Percentiles rank a stretch among this genome's conserved stretches.
Evolutionary conservation across 2,113 vertebrate genomes (phyloP).

Genomic region (Siniperca chuatsi): DNA sequence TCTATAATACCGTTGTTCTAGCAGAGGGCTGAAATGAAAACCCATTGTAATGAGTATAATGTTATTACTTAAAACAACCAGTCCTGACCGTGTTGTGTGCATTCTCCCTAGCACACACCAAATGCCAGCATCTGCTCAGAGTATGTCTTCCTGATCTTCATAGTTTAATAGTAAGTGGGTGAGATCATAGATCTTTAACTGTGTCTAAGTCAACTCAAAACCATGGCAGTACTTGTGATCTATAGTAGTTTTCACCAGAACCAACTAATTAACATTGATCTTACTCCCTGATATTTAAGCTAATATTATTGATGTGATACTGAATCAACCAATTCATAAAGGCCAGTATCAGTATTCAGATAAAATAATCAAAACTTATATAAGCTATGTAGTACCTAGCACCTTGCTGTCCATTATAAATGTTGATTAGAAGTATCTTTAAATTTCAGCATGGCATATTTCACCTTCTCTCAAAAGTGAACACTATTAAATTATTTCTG

Average conservation of each 20-base stretch:
- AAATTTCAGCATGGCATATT: neutral
- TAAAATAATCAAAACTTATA: neutral
- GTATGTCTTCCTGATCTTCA: neutral
- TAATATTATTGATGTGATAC: neutral
- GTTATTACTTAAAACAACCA: neutral
- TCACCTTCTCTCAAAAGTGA: neutral
- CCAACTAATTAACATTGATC: neutral
- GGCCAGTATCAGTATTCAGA: neutral
- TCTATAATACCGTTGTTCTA: neutral
- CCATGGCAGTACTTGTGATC: neutral
- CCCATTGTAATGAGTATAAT: neutral
- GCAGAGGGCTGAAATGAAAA: neutral
- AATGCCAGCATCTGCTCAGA: neutral
- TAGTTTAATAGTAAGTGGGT: neutral
- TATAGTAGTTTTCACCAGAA: neutral
- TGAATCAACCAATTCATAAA: neutral
- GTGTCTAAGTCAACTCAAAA: neutral
- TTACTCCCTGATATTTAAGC: neutral
- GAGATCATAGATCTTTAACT: neutral
- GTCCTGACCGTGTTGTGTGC: neutral
- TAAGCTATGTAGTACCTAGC: neutral
- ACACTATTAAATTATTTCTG: neutral
- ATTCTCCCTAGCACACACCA: neutral
- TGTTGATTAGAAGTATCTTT: neutral
- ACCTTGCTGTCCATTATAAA: neutral